Evolutionary conservation across 2,113 vertebrate genomes (phyloP), one percentile per base, ranked within the genome.

Genomic region (Alosa alosa): DNA sequence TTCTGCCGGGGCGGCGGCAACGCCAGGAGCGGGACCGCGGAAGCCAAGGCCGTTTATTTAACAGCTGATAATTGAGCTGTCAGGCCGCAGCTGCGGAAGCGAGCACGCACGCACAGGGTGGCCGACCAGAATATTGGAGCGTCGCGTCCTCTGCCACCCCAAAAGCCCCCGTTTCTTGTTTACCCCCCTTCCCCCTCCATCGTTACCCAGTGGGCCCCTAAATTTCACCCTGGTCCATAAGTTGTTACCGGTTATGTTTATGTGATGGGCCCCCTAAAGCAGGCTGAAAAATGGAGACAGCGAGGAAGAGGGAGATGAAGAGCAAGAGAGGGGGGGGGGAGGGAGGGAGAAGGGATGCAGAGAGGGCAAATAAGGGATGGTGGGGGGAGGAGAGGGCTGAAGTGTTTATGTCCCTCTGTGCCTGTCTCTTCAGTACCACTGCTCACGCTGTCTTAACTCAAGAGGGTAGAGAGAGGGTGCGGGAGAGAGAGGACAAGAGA

Each of bases 21-120:
- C 85, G 85, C n/a, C 36, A 36, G 41, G 41, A 44, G 87, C 52
- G 49, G 75, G 84, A 72, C 78, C 52, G 60, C 50, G 81, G 41
- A 86, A 78, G 86, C 87, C 86, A 85, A 84, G 84, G 86, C 85
- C 49, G 39, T 90, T 88, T 86, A 89, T 90, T 89, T 88, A 86
- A 82, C 84, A 60, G 72, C 82, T 84, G 44, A 49, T 90, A 89
- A 90, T 88, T 90, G 90, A 90, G 83, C 87, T 89, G 90, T 87
- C 89, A 88, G 86, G 83, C 82, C 72, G 83, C 87, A 81, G 22
- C 72, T 20, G 55, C 18, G 18, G 55, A 22, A 78, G 10, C 72
- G 4, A 78, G 72, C 31, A 78, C 39, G 36, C 31, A 36, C 72
- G 13, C 55, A 22, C 55, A 6, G 18, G 20, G 6, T 18, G 4